A percentile compares a stretch with the other conserved stretches of the same genome.
phyloP scores from a whole-genome alignment of 1,140 invertebrate genomes.

The Colletes gigas region DNA sequence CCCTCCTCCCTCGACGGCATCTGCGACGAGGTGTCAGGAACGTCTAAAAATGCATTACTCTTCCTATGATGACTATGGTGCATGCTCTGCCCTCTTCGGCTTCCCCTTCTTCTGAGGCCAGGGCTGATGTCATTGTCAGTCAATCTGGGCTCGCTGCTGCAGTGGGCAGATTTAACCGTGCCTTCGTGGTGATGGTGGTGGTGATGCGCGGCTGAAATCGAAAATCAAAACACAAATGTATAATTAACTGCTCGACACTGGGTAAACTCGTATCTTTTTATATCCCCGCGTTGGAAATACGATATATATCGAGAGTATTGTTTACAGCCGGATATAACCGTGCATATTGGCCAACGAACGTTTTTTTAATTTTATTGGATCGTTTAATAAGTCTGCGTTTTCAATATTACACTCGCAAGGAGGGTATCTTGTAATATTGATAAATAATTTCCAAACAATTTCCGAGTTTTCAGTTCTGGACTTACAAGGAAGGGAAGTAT shows the following conservation, averaged over 20 bases:
- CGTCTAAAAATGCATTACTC: slow-evolving; percentile 90
- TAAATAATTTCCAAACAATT: too few relatives aligned
- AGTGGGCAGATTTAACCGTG: slow-evolving; percentile 77
- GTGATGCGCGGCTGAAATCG: slow-evolving; percentile 70
- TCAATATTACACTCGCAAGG: too few relatives aligned
- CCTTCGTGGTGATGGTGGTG: slow-evolving; percentile 79
- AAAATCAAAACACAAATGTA: background rate
- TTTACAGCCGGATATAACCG: too few relatives aligned
- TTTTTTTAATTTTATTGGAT: too few relatives aligned
- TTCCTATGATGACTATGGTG: slow-evolving; percentile 83
- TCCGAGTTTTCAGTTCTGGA: too few relatives aligned
- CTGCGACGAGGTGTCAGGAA: slow-evolving; percentile 83
- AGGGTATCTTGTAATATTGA: too few relatives aligned
- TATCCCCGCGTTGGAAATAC: background rate
- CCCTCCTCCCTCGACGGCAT: slow-evolving; percentile 78
- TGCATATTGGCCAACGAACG: too few relatives aligned
- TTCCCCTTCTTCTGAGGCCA: slow-evolving; percentile 81
- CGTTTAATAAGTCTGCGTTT: too few relatives aligned
- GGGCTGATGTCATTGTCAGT: slow-evolving; percentile 82
- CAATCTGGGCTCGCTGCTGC: slow-evolving; percentile 83
- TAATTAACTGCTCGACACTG: background rate
- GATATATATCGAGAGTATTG: background rate
- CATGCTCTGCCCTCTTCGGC: slow-evolving; percentile 81
- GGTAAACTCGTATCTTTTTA: background rate
- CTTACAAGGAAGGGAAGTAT: too few relatives aligned